These are phyloP conservation scores for Turnix velox DNA, from an alignment of 2,113 vertebrate genomes.

Conservation along the genomic window DNA sequence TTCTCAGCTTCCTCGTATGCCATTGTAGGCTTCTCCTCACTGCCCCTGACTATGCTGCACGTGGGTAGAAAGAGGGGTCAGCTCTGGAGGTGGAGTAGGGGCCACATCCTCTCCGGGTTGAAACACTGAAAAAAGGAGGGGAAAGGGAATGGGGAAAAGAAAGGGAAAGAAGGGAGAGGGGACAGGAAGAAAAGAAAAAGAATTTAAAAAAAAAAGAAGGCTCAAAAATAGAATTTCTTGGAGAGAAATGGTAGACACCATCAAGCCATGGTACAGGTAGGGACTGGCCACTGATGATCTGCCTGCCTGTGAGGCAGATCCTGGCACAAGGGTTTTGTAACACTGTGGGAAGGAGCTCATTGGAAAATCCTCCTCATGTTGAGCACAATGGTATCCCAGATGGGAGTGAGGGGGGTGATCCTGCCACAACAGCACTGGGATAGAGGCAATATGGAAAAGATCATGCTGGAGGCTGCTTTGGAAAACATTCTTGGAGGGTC, in stretches of 20 bases:
- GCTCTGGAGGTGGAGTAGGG: not conserved
- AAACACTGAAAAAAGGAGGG: too few relatives aligned
- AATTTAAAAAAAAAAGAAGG: too few relatives aligned
- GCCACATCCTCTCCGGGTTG: accelerated
- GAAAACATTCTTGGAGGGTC: not conserved
- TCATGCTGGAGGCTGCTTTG: not conserved
- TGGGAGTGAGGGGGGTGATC: not conserved
- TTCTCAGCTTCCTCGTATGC: not conserved
- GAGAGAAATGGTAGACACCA: not conserved
- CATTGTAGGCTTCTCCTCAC: too few relatives aligned
- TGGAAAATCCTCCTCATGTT: not conserved
- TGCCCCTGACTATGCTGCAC: accelerated
- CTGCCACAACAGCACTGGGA: not conserved
- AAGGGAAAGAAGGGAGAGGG: accelerated
- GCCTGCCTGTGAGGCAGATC: not conserved
- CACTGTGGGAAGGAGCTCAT: not conserved
- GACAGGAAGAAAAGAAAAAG: too few relatives aligned
- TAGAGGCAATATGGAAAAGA: not conserved
- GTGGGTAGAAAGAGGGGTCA: not conserved
- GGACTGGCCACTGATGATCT: not conserved
- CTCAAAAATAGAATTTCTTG: not conserved
- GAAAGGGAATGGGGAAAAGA: accelerated
- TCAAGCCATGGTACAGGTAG: accelerated
- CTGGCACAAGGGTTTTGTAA: not conserved
- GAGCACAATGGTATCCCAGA: not conserved